A percentile compares a stretch with the other conserved stretches of the same genome.
Evolutionary conservation across 1,140 invertebrate genomes (phyloP).

Genomic region (Zaprionus ornatus): DNA sequence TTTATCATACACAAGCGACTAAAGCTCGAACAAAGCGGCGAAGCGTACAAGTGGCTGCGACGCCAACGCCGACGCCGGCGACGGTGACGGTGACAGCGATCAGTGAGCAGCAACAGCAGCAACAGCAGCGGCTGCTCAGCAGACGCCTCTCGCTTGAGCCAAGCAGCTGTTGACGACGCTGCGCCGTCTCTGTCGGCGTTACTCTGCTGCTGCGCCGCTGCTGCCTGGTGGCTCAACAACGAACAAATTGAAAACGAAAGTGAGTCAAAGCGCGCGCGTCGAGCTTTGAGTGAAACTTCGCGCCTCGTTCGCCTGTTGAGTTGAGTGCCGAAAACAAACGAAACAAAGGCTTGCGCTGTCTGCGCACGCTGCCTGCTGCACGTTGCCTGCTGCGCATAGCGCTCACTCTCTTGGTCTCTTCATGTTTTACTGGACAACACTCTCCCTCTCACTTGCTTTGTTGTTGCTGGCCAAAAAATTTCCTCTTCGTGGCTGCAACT

Average conservation of each 20-base stretch:
- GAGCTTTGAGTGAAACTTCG: constrained; percentile 34
- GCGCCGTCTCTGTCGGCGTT: constrained; percentile 30
- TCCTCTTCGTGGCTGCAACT: constrained; percentile 59
- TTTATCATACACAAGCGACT: constrained; percentile 84
- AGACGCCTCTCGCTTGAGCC: constrained; percentile 1
- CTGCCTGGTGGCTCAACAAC: constrained; percentile 20
- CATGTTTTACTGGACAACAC: background rate
- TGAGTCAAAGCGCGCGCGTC: constrained; percentile 28
- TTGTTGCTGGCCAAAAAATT: constrained; percentile 55
- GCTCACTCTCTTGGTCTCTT: constrained; percentile 6
- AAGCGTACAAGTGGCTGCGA: constrained; percentile 47
- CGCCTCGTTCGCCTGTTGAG: constrained; percentile 3
- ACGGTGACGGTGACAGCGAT: constrained; percentile 23
- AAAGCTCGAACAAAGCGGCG: constrained; percentile 81
- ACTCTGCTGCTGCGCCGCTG: background rate
- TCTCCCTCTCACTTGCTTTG: constrained; percentile 5
- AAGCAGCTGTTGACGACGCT: constrained; percentile 30
- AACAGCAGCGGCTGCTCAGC: background rate
- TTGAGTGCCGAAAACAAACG: constrained; percentile 3
- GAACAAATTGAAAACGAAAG: constrained; percentile 37
- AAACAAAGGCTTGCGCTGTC: background rate
- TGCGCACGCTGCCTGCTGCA: background rate
- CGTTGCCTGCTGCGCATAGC: constrained; percentile 19
- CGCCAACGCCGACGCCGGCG: constrained; percentile 34
- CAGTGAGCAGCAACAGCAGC: background rate